Conservation (phyloP, 1,140 invertebrate genomes). For the Caenorhabditis brenneri region DNA sequence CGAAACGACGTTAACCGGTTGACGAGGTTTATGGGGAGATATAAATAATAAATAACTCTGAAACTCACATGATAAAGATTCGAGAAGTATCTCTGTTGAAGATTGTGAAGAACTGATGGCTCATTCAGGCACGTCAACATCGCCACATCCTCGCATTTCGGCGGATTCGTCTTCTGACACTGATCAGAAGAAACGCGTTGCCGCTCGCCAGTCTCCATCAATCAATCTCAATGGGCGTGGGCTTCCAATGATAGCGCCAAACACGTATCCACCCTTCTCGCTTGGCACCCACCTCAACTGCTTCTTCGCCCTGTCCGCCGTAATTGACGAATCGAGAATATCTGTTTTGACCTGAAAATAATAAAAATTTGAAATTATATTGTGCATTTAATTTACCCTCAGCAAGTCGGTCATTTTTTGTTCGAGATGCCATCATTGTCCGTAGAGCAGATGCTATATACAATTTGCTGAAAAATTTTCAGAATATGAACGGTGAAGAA, state of each 20-base stretch:
- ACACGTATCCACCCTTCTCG: slow-evolving; percentile 38
- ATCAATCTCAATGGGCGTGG: slow-evolving; percentile 3
- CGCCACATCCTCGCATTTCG: slow-evolving; percentile 96
- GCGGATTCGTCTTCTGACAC: slow-evolving; percentile 97
- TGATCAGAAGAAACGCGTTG: slow-evolving; percentile 55
- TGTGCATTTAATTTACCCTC: not conserved
- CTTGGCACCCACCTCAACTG: slow-evolving; percentile 37
- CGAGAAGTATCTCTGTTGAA: slow-evolving; percentile 98
- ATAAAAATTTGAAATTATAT: not conserved
- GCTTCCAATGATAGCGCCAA: slow-evolving; percentile 17
- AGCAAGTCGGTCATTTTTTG: slow-evolving; percentile 9
- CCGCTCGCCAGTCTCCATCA: slow-evolving; percentile 38
- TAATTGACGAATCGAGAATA: slow-evolving; percentile 75
- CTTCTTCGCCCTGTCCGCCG: slow-evolving; percentile 40
- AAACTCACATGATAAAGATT: slow-evolving; percentile 93
- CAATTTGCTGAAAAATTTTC: slow-evolving; percentile 2
- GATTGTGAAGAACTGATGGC: slow-evolving; percentile 96
- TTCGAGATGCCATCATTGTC: slow-evolving; percentile 32
- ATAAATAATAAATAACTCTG: too few species aligned
- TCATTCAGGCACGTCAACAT: slow-evolving; percentile 98
- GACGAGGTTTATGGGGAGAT: not conserved
- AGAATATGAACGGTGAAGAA: not conserved
- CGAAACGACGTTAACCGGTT: too few species aligned
- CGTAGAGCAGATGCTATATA: not conserved
- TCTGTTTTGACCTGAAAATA: slow-evolving; percentile 90